Conservation (phyloP, 2,888 invertebrate genomes). For the Tetragonisca angustula region DNA sequence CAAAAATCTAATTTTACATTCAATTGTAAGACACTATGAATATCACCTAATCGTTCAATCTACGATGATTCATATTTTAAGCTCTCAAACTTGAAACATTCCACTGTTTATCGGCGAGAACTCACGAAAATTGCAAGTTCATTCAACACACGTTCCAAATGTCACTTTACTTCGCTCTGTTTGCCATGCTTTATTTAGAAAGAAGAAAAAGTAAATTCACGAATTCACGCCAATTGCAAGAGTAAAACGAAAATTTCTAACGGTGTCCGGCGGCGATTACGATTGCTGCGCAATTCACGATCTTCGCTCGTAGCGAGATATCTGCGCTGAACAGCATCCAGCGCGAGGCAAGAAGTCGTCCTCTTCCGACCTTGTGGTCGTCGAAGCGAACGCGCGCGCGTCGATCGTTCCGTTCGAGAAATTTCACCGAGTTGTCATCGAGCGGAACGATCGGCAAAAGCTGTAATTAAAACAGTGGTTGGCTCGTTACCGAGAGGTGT, state of each 20-base stretch:
- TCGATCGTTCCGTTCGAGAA: background rate
- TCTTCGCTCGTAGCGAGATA: background rate
- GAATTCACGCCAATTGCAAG: background rate
- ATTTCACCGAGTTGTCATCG: background rate
- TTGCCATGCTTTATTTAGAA: too few relatives aligned
- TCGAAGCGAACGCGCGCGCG: background rate
- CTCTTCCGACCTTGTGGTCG: background rate
- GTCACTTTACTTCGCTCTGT: too few relatives aligned
- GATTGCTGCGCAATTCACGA: background rate
- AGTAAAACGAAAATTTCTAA: background rate
- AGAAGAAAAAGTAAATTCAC: background rate
- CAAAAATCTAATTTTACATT: too few relatives aligned
- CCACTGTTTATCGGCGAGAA: too few relatives aligned
- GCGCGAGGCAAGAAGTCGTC: background rate
- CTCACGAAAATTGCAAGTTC: too few relatives aligned
- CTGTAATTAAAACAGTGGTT: conserved; percentile 60
- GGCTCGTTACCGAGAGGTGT: conserved; percentile 57
- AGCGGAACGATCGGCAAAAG: conserved; percentile 33
- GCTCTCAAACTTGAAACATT: too few relatives aligned
- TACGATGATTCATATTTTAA: too few relatives aligned
- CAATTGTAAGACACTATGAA: too few relatives aligned
- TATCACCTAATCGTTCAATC: too few relatives aligned
- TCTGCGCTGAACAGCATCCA: background rate
- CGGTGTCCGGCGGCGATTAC: background rate
- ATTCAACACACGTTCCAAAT: too few relatives aligned